Evolutionary conservation across 2,113 vertebrate species (phyloP).

Genomic region (Oryzias woworae): DNA sequence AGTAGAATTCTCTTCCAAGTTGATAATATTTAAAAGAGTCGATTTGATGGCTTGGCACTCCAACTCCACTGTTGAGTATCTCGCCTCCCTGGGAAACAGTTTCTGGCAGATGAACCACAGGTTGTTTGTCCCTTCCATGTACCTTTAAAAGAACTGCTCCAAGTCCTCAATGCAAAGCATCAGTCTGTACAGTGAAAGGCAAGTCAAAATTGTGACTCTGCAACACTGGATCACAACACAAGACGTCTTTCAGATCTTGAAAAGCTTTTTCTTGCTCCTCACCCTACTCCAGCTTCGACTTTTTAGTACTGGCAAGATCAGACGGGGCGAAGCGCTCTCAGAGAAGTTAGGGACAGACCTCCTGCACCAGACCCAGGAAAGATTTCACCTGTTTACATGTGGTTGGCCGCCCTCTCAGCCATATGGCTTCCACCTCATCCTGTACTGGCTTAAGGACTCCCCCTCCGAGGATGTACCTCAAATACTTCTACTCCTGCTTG

Average conservation of each 20-base stretch:
- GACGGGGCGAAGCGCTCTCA: background rate
- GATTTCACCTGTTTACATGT: too few relatives aligned
- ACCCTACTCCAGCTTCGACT: background rate
- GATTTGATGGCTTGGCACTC: background rate
- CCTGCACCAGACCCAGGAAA: too few relatives aligned
- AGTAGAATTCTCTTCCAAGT: background rate
- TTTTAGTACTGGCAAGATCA: background rate
- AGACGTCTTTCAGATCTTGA: background rate
- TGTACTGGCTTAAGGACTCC: too few relatives aligned
- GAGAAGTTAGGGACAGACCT: background rate
- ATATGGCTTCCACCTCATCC: too few relatives aligned
- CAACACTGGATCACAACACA: background rate
- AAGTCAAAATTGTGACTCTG: background rate
- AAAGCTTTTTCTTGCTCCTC: background rate
- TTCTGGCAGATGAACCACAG: background rate
- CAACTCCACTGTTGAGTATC: background rate
- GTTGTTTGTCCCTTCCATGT: background rate
- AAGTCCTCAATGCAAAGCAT: background rate
- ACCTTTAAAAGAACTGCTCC: background rate
- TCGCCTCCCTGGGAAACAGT: background rate
- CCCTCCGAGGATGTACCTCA: too few relatives aligned
- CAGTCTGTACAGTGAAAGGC: background rate
- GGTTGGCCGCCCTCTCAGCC: too few relatives aligned
- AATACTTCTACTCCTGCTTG: too few relatives aligned
- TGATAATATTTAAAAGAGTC: background rate